Evolutionary conservation across 2,797 vertebrate genomes (phyloP), one percentile per base, ranked within the genome.

Genomic region (Cephalopachus bancanus): DNA sequence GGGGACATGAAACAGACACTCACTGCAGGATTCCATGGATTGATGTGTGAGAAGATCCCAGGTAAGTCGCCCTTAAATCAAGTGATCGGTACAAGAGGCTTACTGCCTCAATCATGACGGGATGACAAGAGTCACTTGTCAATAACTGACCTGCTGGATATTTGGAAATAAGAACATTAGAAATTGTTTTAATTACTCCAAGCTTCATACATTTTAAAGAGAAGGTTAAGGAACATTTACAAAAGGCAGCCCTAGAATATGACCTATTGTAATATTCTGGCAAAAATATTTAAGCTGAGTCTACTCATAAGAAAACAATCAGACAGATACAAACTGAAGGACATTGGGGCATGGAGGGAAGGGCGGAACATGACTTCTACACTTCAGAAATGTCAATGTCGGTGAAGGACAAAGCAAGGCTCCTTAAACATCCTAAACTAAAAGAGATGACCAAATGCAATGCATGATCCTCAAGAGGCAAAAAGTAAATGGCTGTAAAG

Each of bases 81-180:
- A 97, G 76, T 84, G 98, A 97, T 86, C 95, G 97, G 24, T 97
- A 97, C 53, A 98, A 83, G 59, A 93, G 87, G 93, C 91, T 94
- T 33, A 76, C n/a, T 5, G 97, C 98, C 89, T 98, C 97, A 33
- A 94, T 96, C 67, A 67, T 81, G 26, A 72, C 33, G 5, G 91
- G 90, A 78, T 88, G 94, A 64, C 92, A 92, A 55, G 84, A 67
- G 65, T 94, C 91, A 88, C 26, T 96, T 49, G 93, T 28, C 80
- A 98, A 72, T 65, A 98, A 87, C 5, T 98, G 97, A 87, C 97
- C 98, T 98, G 96, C 93, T 97, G 91, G 28, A 86, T 83, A 94
- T 89, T 67, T 84, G 75, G 78, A 97, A 95, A 97, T 69, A 85
- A 94, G 81, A 83, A 84, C 12, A 53, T 84, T 51, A 74, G n/a